phyloP scores from a whole-genome alignment of 2,888 invertebrate genomes.

The Oxycera nigricornis region DNA sequence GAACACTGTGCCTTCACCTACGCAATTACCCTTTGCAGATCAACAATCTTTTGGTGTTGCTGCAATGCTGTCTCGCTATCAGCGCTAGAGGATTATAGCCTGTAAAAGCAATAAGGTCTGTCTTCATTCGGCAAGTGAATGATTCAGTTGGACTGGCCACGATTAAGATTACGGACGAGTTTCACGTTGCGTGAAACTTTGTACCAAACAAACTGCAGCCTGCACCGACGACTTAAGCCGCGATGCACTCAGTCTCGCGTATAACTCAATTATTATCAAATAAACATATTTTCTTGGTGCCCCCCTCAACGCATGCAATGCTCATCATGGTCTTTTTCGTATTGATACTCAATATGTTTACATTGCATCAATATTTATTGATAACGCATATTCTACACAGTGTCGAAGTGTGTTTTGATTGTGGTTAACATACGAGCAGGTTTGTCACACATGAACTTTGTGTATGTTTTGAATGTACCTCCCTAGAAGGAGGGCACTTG shows the following conservation, averaged over 20 bases:
- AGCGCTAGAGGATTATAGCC: neutral
- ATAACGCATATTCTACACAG: neutral
- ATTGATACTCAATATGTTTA: neutral
- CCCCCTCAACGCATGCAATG: neutral
- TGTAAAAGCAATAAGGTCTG: neutral
- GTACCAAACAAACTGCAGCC: neutral
- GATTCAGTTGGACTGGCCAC: neutral
- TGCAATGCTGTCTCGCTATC: neutral
- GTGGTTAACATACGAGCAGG: neutral
- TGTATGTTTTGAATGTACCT: no score
- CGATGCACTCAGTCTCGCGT: constrained; percentile 3
- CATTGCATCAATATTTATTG: constrained; percentile 14
- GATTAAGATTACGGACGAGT: constrained; percentile 20
- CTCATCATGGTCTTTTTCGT: neutral
- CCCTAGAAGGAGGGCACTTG: no score
- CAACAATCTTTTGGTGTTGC: no score
- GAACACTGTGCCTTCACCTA: no score
- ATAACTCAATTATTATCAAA: constrained; percentile 9
- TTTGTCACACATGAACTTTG: neutral
- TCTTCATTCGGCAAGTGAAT: neutral
- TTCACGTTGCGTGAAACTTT: constrained; percentile 8
- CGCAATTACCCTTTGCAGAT: no score
- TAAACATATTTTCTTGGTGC: neutral
- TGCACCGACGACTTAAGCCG: neutral
- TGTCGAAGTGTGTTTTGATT: neutral